phyloP scores from a whole-genome alignment of 64 coral and sea anemone species.

The Stichodactyla mertensii region DNA sequence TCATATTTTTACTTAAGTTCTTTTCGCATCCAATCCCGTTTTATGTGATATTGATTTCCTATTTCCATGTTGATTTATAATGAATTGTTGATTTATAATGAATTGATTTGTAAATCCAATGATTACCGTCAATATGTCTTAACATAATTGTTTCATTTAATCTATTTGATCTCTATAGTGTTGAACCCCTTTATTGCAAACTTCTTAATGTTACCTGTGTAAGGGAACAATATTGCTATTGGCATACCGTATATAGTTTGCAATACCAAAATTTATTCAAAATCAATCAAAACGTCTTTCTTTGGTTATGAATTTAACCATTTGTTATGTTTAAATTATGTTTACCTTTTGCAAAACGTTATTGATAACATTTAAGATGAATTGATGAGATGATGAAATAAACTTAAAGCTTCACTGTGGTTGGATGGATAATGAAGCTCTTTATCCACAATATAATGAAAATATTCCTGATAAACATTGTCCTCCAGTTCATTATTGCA shows the following conservation, averaged over 20 bases:
- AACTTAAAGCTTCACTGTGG: constrained; percentile 22
- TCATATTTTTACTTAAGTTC: neutral
- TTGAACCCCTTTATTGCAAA: neutral
- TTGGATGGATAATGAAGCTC: constrained; percentile 41
- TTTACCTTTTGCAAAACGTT: neutral
- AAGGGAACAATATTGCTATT: too few relatives aligned
- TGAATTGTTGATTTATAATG: too few relatives aligned
- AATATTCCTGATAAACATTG: constrained; percentile 21
- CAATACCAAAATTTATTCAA: too few relatives aligned
- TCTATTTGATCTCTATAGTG: too few relatives aligned
- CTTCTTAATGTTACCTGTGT: neutral
- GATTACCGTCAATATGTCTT: too few relatives aligned
- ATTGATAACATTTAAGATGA: neutral
- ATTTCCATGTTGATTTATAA: neutral
- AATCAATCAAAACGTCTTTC: neutral
- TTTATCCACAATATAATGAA: constrained; percentile 20
- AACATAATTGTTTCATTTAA: too few relatives aligned
- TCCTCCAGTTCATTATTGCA: too few relatives aligned
- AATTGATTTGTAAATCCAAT: too few relatives aligned
- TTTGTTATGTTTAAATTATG: neutral
- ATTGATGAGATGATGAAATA: neutral
- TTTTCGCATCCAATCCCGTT: neutral
- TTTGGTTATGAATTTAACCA: neutral
- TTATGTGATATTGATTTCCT: neutral
- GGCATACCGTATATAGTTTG: too few relatives aligned